Evolutionary conservation across 2,888 invertebrate genomes (phyloP), one percentile per base, ranked within the genome.

Genomic region (Drosophila macrospina): DNA sequence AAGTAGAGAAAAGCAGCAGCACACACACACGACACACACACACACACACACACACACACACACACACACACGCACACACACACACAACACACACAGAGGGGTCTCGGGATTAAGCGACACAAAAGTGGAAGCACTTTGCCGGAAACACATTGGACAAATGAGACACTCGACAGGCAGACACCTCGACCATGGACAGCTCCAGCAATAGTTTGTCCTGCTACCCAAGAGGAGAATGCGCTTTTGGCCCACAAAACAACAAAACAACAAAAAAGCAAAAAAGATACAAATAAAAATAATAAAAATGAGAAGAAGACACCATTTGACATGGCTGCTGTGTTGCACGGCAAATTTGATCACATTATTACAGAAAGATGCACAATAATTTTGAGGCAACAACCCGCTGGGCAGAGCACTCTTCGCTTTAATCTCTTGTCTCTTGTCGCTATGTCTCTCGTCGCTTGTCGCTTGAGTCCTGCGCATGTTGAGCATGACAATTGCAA

Each of bases 401-500:
- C 55, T 48, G 45, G 5, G 52, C 36, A 20, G 20, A 45, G 44
- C 16, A 60, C n/a, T 50, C 15, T 20, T 24, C 4, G 5, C 50
- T 59, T 54, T 44, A 48, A 28, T 10, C 41, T 30, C 39, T 16
- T 16, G 16, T 16, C 10, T 4, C 10, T 41, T 39, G 47, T 28
- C 34, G 20, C 51, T 16, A 11, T 39, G n/a, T 6, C 11, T 13
- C 13, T 24, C 15, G 11, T 28, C 26, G 7, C 2, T 11, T 7
- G 26, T 20, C 34, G 5, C 1, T 39, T 39, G 37, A 15, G 34
- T 36, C 24, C 61, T 52, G 59, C 60, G 59, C 71, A 74, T 79
- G 69, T 79, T 55, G 48, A 52, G 73, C 82, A 69, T 87, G 76
- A 76, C 73, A 85, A 86, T 89, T 69, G 57, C 74, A 85, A 86